phyloP scores from a whole-genome alignment of 2,113 vertebrate species.

The Nanger granti region DNA sequence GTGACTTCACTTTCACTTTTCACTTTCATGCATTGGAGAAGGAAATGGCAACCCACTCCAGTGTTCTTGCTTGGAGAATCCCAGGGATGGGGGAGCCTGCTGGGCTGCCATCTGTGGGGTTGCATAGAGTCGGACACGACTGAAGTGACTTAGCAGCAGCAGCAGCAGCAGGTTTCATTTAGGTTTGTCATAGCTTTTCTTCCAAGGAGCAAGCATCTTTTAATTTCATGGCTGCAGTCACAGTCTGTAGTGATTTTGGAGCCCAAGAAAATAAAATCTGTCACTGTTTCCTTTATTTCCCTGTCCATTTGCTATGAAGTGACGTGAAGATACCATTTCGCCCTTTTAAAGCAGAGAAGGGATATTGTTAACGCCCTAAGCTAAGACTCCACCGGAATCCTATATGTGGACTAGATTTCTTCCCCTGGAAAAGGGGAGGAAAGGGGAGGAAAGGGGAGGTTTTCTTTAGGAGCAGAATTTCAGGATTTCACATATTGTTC shows the following conservation, averaged over 20 bases:
- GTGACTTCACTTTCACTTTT: too few species aligned
- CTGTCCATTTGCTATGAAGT: background rate
- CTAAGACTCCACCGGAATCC: background rate
- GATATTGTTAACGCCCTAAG: background rate
- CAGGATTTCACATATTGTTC: background rate
- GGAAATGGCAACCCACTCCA: too few species aligned
- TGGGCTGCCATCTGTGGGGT: too few species aligned
- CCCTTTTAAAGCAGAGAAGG: background rate
- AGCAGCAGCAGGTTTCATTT: background rate
- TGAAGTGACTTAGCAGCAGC: too few species aligned
- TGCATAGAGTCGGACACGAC: rapidly evolving
- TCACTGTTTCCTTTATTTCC: background rate
- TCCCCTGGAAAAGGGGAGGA: too few species aligned
- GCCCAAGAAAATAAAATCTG: background rate
- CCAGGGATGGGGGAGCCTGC: too few species aligned
- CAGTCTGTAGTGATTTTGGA: background rate
- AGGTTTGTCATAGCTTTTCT: background rate
- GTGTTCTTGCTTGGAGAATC: too few species aligned
- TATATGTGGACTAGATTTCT: background rate
- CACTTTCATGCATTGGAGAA: too few species aligned
- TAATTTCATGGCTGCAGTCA: background rate
- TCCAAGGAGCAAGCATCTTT: background rate
- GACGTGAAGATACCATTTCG: background rate
- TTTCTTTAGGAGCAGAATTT: background rate
- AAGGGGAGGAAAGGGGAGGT: background rate